These are phyloP conservation scores for Lindbergichthys nudifrons DNA, from an alignment of 2,797 vertebrate genomes.

Conservation along the genomic window DNA sequence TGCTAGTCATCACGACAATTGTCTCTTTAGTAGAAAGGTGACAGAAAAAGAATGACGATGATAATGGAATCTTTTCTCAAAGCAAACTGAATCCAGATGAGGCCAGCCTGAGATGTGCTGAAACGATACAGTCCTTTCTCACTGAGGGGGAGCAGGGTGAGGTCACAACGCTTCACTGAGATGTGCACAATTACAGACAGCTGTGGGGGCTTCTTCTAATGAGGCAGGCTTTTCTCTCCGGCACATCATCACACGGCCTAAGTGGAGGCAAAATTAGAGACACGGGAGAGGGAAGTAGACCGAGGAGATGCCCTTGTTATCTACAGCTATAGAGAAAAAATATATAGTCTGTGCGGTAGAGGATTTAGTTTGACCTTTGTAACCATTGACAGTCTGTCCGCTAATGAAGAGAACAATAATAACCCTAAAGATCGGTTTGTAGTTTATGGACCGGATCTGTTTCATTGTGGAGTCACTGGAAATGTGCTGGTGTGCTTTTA, in stretches of 20 bases:
- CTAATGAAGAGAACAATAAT: constrained; percentile 32
- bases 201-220: constrained; percentile 41
- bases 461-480: background rate
- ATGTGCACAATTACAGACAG: constrained; percentile 24
- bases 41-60: too few relatives aligned
- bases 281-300: constrained; percentile 3
- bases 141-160: constrained; percentile 10
- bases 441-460: constrained; percentile 18
- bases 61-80: background rate
- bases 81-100: background rate
- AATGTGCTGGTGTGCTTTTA: background rate
- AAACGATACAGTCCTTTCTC: constrained; percentile 1
- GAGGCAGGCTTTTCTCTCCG: constrained; percentile 47
- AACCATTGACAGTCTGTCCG: constrained; percentile 21
- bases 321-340: constrained; percentile 6
- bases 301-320: background rate
- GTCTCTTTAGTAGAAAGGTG: too few relatives aligned
- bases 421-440: constrained; percentile 16
- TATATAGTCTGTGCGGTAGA: constrained; percentile 14
- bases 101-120: background rate
- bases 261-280: constrained; percentile 30
- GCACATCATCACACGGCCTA: constrained; percentile 30
- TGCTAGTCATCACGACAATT: too few relatives aligned
- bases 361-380: constrained; percentile 24
- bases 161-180: constrained; percentile 26